Conservation (phyloP, 2,888 invertebrate species). For the Chorisops tibialis region DNA sequence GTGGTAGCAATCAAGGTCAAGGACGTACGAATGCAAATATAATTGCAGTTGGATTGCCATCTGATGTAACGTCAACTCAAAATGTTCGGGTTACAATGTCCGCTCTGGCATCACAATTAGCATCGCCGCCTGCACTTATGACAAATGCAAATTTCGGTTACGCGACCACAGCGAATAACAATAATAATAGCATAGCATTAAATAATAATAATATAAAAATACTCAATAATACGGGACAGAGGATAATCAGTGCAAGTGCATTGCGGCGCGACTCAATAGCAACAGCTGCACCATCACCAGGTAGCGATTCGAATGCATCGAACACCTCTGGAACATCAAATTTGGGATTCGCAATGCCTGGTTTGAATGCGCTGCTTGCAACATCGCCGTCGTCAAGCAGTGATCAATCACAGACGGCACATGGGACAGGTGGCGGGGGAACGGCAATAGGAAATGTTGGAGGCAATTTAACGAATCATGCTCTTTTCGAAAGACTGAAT, state of each 20-base stretch:
- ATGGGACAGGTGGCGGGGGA: slow-evolving; percentile 12
- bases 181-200: slow-evolving; percentile 27
- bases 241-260: slow-evolving; percentile 47
- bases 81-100: slow-evolving; percentile 53
- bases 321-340: slow-evolving; percentile 49
- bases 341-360: slow-evolving; percentile 58
- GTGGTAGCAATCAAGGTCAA: slow-evolving; percentile 33
- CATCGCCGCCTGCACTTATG: slow-evolving; percentile 52
- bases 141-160: slow-evolving; percentile 48
- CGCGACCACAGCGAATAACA: slow-evolving; percentile 32
- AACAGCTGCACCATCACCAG: slow-evolving; percentile 53
- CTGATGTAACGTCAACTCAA: slow-evolving; percentile 37
- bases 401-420: slow-evolving; percentile 42
- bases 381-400: slow-evolving; percentile 50
- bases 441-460: slow-evolving; percentile 39
- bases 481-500: slow-evolving; percentile 48
- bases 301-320: slow-evolving; percentile 51
- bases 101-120: slow-evolving; percentile 51
- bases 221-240: slow-evolving; percentile 40
- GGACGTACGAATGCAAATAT: slow-evolving; percentile 40
- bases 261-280: slow-evolving; percentile 52
- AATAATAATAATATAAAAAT: slow-evolving; percentile 35
- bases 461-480: slow-evolving; percentile 42
- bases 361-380: slow-evolving; percentile 57
- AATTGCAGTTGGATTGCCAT: slow-evolving; percentile 43